Percentiles rank a stretch among this genome's conserved stretches.
phyloP scores from a whole-genome alignment of 1,140 invertebrate genomes.

The Sminthurinus signatus region DNA sequence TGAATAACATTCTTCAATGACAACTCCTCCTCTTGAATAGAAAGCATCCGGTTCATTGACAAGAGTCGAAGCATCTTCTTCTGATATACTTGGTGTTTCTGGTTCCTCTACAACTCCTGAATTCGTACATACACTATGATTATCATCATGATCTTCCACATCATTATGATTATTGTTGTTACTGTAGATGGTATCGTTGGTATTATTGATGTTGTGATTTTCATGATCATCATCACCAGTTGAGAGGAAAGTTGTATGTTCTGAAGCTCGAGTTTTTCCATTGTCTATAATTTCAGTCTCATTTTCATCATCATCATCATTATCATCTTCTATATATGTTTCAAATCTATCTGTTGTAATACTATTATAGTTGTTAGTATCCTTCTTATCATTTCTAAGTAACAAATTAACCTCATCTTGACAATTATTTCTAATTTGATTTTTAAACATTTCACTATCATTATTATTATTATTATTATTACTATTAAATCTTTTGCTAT shows the following conservation, averaged over 20 bases:
- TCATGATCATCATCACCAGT: conserved; percentile 6
- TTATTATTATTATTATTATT: too few species aligned
- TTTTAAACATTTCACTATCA: too few species aligned
- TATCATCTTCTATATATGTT: neutral
- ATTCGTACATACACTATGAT: conserved; percentile 22
- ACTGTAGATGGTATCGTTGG: neutral
- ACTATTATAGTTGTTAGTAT: too few species aligned
- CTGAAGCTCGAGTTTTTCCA: neutral
- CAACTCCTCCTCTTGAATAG: neutral
- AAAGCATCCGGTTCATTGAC: conserved; percentile 21
- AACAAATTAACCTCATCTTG: too few species aligned
- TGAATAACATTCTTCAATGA: conserved; percentile 32
- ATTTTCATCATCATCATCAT: conserved; percentile 5
- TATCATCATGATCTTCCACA: conserved; percentile 25
- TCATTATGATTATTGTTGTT: conserved; percentile 24
- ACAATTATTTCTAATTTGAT: too few species aligned
- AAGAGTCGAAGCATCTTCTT: conserved; percentile 27
- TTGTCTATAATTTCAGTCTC: too few species aligned
- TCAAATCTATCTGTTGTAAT: neutral
- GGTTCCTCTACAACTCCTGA: conserved; percentile 36
- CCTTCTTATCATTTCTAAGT: too few species aligned
- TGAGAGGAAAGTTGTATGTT: too few species aligned
- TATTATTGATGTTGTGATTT: neutral
- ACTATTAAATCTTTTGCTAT: too few species aligned
- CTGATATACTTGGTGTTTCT: conserved; percentile 28